Base-by-base conservation (phyloP, 2,797 vertebrate genomes). In the Mallotus villosus region DNA sequence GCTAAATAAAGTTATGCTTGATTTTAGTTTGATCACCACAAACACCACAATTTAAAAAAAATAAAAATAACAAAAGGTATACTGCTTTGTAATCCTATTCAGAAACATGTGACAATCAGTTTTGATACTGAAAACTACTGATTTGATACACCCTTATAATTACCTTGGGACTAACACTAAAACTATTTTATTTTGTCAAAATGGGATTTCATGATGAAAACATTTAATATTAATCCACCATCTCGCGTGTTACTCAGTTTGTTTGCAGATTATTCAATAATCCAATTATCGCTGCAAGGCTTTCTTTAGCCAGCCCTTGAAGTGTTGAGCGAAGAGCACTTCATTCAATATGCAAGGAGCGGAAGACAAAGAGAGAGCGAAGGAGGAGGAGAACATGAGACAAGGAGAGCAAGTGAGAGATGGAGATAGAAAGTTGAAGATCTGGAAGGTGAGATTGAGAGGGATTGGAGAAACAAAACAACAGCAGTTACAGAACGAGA, bases 251-350 rank as follows among this genome's bases (percentile, higher is more conserved):
- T 76, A 76, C 61, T 79, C 69, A 66, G 79, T 89, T 89, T 91
- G 87, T 91, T 91, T 88, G 81, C 84, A 80, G 82, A 91, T 89
- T 89, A 86, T 63, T 83, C 82, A 77, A 81, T 90, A 90, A 91
- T 89, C 85, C 87, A 90, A 86, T 91, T 91, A 88, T 82, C 81
- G 81, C 75, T 46, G 72, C 76, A 49, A 76, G 78, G 83, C 85
- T 85, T 85, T 85, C 83, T 63, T 81, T 73, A 76, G 24, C 49
- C 60, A 74, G 73, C 72, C 66, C 61, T 72, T 70, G 70, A 21
- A 19, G 5, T 74, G 74, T 83, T 65, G 74, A 76, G 68, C 77
- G 75, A 76, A 84, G 82, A 82, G 75, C 79, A 80, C 64, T 72
- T 75, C 78, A 85, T 75, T 83, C 78, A 78, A 73, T 75, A 68